Evolutionary conservation across 2,797 vertebrate genomes (phyloP).

Genomic region (Scolopax rusticola): DNA sequence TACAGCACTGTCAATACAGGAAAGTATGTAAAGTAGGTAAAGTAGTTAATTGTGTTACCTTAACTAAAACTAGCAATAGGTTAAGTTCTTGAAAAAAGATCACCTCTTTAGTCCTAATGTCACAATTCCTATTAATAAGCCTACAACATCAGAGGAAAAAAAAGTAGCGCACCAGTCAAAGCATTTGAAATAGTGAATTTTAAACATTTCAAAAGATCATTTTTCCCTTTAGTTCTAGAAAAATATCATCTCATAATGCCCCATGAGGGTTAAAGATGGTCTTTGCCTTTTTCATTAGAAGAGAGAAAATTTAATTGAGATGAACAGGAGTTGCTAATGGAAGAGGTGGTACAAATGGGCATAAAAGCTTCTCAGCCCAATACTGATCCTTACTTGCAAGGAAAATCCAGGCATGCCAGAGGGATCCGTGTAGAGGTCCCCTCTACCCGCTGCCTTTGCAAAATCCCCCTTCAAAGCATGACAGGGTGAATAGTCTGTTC

Average conservation of each 20-base stretch:
- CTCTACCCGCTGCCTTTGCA: not conserved
- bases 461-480: not conserved
- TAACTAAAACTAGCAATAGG: not conserved
- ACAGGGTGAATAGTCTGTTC: not conserved
- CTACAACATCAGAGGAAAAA: not conserved
- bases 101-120: not conserved
- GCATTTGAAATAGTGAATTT: not conserved
- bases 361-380: not conserved
- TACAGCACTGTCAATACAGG: not conserved
- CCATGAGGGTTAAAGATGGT: not conserved
- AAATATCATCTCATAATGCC: not conserved
- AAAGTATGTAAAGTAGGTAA: not conserved
- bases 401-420: not conserved
- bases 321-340: not conserved
- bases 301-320: not conserved
- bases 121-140: not conserved
- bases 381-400: accelerated
- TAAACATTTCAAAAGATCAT: not conserved
- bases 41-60: not conserved
- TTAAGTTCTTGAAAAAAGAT: not conserved
- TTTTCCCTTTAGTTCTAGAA: not conserved
- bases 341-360: not conserved
- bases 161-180: not conserved
- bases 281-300: not conserved
- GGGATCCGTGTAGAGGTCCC: not conserved